A percentile compares a stretch with the other conserved stretches of the same genome.
phyloP scores from a whole-genome alignment of 2,113 vertebrate genomes.

The Zootoca vivipara region DNA sequence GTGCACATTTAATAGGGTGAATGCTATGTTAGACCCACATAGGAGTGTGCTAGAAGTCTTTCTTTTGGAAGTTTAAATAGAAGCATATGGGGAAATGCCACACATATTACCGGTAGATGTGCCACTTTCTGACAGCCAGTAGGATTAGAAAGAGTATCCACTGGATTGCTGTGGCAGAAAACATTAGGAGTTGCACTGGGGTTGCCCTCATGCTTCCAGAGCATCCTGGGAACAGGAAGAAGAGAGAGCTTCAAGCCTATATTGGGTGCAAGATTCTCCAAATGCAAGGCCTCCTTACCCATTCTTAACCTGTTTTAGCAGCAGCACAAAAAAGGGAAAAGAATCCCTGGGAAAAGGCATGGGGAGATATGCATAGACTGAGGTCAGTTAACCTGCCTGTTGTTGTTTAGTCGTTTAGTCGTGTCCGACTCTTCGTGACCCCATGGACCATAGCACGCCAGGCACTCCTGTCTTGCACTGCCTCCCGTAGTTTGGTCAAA shows the following conservation, averaged over 20 bases:
- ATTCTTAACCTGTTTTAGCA: too few relatives aligned
- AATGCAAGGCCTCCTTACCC: too few relatives aligned
- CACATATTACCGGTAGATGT: not conserved
- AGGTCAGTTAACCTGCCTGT: not conserved
- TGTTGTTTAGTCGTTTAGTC: too few relatives aligned
- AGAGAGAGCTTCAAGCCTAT: not conserved
- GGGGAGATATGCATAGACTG: not conserved
- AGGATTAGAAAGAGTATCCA: not conserved
- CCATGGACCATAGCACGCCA: too few relatives aligned
- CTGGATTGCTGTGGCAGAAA: not conserved
- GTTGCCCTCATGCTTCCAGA: not conserved
- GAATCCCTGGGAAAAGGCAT: too few relatives aligned
- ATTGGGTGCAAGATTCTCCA: too few relatives aligned
- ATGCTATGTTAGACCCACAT: not conserved
- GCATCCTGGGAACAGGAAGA: not conserved
- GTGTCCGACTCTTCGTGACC: too few relatives aligned
- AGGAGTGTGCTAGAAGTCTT: not conserved
- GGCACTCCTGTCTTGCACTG: too few relatives aligned
- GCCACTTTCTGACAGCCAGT: not conserved
- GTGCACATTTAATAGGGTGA: not conserved
- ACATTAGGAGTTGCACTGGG: not conserved
- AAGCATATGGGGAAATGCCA: not conserved
- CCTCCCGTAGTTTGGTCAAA: too few relatives aligned
- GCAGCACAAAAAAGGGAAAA: too few relatives aligned
- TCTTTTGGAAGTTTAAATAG: conserved; percentile 4